Percentiles rank a stretch among this genome's conserved stretches.
These are phyloP conservation scores for Myotis brandtii DNA, from an alignment of 2,113 vertebrate species.

Conservation along the genomic window DNA sequence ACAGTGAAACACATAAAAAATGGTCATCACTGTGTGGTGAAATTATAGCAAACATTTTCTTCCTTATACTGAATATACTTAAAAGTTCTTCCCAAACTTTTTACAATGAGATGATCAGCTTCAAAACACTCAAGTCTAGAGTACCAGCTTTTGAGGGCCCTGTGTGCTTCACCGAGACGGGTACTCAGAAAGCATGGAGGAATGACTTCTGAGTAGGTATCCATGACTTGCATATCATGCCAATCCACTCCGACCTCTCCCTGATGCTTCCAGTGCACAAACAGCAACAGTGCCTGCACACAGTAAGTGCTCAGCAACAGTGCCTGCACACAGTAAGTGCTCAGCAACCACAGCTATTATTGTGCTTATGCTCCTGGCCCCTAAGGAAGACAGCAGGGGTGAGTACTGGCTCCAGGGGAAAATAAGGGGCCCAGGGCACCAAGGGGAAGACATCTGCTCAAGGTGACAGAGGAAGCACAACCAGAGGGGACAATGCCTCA, in stretches of 20 bases:
- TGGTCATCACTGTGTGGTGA: fast-evolving
- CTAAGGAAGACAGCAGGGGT: background rate
- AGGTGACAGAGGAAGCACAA: background rate
- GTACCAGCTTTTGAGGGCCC: background rate
- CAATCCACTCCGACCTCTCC: background rate
- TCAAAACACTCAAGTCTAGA: background rate
- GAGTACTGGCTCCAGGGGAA: background rate
- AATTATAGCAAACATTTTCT: background rate
- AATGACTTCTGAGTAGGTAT: fast-evolving
- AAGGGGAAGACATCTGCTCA: background rate
- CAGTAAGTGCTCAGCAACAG: background rate
- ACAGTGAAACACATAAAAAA: background rate
- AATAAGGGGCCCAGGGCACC: background rate
- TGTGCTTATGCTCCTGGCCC: background rate
- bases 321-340: background rate
- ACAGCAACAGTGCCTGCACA: background rate
- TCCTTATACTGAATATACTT: background rate
- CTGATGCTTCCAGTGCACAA: fast-evolving
- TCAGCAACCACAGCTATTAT: background rate
- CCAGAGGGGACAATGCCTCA: background rate
- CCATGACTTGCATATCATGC: fast-evolving
- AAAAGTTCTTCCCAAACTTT: background rate
- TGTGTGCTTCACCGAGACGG: background rate
- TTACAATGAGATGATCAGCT: background rate
- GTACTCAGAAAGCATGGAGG: background rate